phyloP scores from a whole-genome alignment of 2,888 invertebrate species.

The Perdita meconis region DNA sequence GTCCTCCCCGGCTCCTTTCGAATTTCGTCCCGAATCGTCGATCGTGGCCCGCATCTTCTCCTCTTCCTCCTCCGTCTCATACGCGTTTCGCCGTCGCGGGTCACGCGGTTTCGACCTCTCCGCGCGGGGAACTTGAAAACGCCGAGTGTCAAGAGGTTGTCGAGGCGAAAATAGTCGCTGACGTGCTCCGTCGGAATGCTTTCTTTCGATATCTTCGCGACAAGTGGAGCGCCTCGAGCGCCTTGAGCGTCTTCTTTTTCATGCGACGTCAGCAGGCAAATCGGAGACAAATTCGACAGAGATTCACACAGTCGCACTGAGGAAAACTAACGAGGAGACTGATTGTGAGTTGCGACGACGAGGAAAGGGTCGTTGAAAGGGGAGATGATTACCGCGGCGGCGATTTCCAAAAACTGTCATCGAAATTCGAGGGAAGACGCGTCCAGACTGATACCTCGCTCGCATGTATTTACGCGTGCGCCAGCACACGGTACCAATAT shows the following conservation, averaged over 20 bases:
- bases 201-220: constrained; percentile 11
- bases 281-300: not conserved
- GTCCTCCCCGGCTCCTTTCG: not conserved
- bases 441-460: constrained; percentile 11
- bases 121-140: constrained; percentile 25
- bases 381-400: constrained; percentile 1
- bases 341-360: not conserved
- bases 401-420: constrained; percentile 61
- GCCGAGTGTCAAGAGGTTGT: constrained; percentile 53
- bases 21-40: constrained; percentile 6
- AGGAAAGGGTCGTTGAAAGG: not conserved
- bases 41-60: not conserved
- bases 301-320: no score
- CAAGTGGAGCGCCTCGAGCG: not conserved
- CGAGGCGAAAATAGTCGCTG: constrained; percentile 59
- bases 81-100: not conserved
- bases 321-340: not conserved
- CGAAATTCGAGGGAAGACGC: constrained; percentile 49
- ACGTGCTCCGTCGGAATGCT: constrained; percentile 31
- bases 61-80: not conserved
- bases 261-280: not conserved
- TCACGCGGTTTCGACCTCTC: constrained; percentile 16
- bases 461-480: constrained; percentile 66
- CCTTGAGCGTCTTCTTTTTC: no score
- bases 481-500: constrained; percentile 72